A percentile compares a stretch with the other conserved stretches of the same genome.
These are phyloP conservation scores for Leptonema lineaticorne DNA, from an alignment of 1,140 invertebrate genomes.

Conservation along the genomic window DNA sequence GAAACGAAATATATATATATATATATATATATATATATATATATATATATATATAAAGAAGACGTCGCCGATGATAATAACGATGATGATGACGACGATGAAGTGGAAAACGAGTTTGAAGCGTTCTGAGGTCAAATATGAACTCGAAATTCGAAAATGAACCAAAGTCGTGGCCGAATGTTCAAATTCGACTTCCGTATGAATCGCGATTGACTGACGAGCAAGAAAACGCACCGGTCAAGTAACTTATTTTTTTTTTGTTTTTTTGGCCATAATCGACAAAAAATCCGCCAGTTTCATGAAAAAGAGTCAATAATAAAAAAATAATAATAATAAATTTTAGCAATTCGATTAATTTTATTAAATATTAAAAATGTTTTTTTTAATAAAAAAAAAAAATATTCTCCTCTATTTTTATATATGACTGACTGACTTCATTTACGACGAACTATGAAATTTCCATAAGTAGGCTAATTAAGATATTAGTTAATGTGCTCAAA, in stretches of 20 bases:
- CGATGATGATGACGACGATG: not conserved
- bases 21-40: no score
- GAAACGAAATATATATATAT: no score
- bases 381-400: not conserved
- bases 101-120: not conserved
- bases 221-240: not conserved
- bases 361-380: not conserved
- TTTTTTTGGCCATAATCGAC: no score
- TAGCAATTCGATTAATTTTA: not conserved
- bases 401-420: not conserved
- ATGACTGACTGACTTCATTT: not conserved
- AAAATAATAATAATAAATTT: not conserved
- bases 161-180: not conserved
- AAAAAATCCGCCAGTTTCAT: no score
- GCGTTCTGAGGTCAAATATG: not conserved
- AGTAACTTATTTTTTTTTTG: not conserved
- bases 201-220: not conserved
- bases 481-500: not conserved
- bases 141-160: not conserved
- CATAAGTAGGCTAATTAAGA: not conserved
- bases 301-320: no score
- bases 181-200: not conserved
- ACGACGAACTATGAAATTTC: not conserved
- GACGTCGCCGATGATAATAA: not conserved
- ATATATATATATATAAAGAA: no score